phyloP scores from a whole-genome alignment of 2,888 invertebrate genomes.

The Cyrtodaria siliqua region DNA sequence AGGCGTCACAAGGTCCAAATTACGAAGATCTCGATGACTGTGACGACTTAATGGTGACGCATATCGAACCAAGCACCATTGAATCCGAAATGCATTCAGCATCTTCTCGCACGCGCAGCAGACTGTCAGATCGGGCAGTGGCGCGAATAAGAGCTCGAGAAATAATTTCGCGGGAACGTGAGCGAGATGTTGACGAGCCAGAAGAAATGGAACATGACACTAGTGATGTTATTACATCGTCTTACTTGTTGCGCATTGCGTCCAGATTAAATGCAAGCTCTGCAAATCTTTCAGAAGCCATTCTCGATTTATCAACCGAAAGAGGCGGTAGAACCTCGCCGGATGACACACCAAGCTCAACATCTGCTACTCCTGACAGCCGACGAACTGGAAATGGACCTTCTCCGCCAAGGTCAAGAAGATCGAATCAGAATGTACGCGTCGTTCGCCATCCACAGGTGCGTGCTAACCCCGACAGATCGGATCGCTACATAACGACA shows the following conservation, averaged over 20 bases:
- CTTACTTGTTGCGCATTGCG: constrained; percentile 68
- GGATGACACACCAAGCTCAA: constrained; percentile 35
- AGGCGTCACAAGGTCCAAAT: constrained; percentile 42
- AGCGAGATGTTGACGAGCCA: constrained; percentile 48
- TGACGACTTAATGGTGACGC: constrained; percentile 56
- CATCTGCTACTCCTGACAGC: constrained; percentile 21
- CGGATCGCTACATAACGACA: constrained; percentile 49
- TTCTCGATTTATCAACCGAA: constrained; percentile 58
- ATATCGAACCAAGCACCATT: constrained; percentile 31
- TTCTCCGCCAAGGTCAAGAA: constrained; percentile 59
- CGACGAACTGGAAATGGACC: constrained; percentile 41
- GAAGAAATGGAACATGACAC: constrained; percentile 60
- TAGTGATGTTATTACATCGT: constrained; percentile 61
- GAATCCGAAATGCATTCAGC: constrained; percentile 6
- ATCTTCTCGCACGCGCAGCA: constrained; percentile 22
- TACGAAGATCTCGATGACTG: constrained; percentile 43
- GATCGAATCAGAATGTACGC: constrained; percentile 62
- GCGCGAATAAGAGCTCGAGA: constrained; percentile 39
- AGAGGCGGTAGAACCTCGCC: constrained; percentile 29
- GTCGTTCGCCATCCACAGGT: constrained; percentile 69
- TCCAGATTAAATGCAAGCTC: constrained; percentile 69
- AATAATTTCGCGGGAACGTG: constrained; percentile 30
- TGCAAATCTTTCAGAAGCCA: constrained; percentile 70
- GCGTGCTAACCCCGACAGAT: constrained; percentile 41
- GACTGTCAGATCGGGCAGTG: constrained; percentile 27